phyloP scores from a whole-genome alignment of 2,797 vertebrate genomes.

The Schizothorax lantsangensis region DNA sequence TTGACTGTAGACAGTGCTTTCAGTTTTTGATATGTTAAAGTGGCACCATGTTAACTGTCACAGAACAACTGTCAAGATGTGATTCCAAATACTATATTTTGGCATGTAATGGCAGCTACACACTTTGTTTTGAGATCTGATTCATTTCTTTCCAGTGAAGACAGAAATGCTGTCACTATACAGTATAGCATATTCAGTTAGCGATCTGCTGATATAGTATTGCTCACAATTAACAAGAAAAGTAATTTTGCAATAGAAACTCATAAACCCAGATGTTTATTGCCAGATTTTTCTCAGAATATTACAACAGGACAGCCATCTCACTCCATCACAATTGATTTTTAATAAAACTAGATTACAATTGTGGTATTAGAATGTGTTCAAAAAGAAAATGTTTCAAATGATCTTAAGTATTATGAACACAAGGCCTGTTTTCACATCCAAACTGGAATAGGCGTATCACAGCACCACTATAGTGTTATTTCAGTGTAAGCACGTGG shows the following conservation, averaged over 20 bases:
- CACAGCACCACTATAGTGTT: no score
- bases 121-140: not conserved
- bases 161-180: not conserved
- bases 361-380: not conserved
- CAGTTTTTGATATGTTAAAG: not conserved
- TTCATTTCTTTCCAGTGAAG: not conserved
- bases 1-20: not conserved
- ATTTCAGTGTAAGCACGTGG: no score
- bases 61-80: not conserved
- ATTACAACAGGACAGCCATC: not conserved
- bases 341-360: not conserved
- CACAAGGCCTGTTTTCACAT: not conserved
- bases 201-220: not conserved
- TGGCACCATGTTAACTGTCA: not conserved
- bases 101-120: not conserved
- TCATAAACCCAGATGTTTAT: not conserved
- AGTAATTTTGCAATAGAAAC: not conserved
- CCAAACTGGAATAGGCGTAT: no score
- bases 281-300: not conserved
- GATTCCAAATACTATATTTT: not conserved
- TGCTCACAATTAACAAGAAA: not conserved
- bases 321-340: not conserved
- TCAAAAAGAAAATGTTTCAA: not conserved
- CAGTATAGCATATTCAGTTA: not conserved
- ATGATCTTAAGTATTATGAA: no score